Conservation (phyloP, 2,797 vertebrate genomes). For the Numenius phaeopus region DNA sequence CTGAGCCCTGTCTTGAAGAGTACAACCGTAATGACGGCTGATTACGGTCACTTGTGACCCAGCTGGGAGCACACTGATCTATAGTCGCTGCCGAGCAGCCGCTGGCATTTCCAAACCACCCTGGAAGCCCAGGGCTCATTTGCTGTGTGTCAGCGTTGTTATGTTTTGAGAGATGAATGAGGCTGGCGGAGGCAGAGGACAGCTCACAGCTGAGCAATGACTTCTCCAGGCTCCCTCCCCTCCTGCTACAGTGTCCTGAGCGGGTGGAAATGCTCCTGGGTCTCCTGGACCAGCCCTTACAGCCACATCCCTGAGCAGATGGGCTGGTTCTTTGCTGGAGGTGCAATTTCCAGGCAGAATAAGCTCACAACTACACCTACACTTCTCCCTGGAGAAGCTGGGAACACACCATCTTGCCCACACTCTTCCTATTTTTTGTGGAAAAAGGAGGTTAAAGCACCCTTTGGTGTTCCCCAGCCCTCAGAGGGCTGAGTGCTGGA, state of each 20-base stretch:
- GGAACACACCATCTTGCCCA: not conserved
- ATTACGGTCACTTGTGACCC: not conserved
- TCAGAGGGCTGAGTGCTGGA: not conserved
- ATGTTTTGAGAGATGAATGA: not conserved
- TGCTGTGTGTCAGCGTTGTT: not conserved
- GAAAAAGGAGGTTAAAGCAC: not conserved
- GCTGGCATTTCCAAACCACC: not conserved
- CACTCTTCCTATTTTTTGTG: not conserved
- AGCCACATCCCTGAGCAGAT: not conserved
- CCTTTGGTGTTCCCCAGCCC: not conserved
- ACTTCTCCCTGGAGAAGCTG: not conserved
- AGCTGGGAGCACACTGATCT: not conserved
- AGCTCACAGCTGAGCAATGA: not conserved
- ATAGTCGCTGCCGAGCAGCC: not conserved
- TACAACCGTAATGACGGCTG: accelerated
- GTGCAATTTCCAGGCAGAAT: not conserved
- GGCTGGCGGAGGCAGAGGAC: not conserved
- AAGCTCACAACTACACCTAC: not conserved
- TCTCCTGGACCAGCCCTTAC: not conserved
- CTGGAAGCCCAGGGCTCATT: not conserved
- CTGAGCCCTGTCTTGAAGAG: not conserved
- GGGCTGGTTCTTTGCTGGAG: not conserved
- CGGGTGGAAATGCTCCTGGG: not conserved
- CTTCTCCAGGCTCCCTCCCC: not conserved
- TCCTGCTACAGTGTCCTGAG: not conserved